Base-by-base conservation (phyloP, 2,113 vertebrate species). In the Plotosus lineatus region DNA sequence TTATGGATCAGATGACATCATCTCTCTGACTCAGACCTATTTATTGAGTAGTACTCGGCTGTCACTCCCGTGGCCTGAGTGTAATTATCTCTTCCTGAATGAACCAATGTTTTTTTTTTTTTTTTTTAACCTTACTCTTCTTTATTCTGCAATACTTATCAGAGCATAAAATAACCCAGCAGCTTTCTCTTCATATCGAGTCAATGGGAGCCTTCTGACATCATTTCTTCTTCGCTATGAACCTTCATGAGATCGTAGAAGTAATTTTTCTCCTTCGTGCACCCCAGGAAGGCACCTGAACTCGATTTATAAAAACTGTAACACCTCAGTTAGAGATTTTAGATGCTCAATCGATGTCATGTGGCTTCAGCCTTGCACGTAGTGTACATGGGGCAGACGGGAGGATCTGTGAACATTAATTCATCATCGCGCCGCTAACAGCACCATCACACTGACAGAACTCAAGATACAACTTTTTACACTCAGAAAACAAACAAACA, bases 391-490 rank as follows among this genome's bases (percentile, higher is more conserved):
- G 23, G 61, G 38, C 77, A 78, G 31, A 68, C 8, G 23, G 69
- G 53, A 44, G 28, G 26, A 42, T 71, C 65, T 9, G 78, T 80
- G 48, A 60, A 60, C 53, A 80, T 72, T 58, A 80, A 80, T 72
- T 78, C 33, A 80, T 79, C 58, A 79, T 55, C 6, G 17, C 44
- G 15, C 31, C 12, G 33, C 28, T 80, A 60, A 60, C 51, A 23
- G 66, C 9, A 8, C 19, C 44, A 6, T 58, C 72, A 36, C 72
- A 72, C 33, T 60, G 51, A 65, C 44, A 21, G 12, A 6, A 14
- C n/a, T n/a, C n/a, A 33, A 3, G 3, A 44, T 68, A 68, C 28
- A 9, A 28, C 48, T 42, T 33, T 44, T 46, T 78, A 58, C 75
- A 71, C 60, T 66, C 42, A 36, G 2, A 50, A 55, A 66, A 82